Evolutionary conservation across 2,888 invertebrate species (phyloP).

Genomic region (Sminthurides aquaticus): DNA sequence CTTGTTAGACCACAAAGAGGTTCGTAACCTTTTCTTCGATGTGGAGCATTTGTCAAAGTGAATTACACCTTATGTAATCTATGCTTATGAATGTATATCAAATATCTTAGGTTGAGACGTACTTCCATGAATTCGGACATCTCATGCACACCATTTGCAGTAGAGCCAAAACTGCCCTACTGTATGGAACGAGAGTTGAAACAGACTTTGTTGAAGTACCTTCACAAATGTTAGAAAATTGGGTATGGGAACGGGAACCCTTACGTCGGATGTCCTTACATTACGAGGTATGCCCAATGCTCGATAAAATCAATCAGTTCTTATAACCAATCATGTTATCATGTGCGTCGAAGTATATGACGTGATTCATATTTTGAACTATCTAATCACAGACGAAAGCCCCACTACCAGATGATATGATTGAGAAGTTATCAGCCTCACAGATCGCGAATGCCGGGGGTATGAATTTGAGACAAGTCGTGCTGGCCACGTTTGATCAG

Average conservation of each 20-base stretch:
- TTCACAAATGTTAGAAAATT: slow-evolving; percentile 48
- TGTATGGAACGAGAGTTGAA: slow-evolving; percentile 50
- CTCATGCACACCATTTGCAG: slow-evolving; percentile 52
- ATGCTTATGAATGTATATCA: too few species aligned
- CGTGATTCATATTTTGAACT: too few species aligned
- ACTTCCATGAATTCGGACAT: slow-evolving; percentile 53
- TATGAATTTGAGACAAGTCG: slow-evolving; percentile 50
- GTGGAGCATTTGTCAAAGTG: too few species aligned
- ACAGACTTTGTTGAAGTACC: slow-evolving; percentile 49
- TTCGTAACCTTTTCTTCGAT: slow-evolving; percentile 38
- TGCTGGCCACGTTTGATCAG: slow-evolving; percentile 50
- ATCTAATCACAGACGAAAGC: slow-evolving; percentile 39
- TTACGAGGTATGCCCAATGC: slow-evolving; percentile 46
- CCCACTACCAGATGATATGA: slow-evolving; percentile 48
- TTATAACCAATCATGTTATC: too few species aligned
- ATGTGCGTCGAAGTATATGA: too few species aligned
- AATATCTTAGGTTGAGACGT: slow-evolving; percentile 47
- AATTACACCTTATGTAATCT: too few species aligned
- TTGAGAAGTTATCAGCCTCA: slow-evolving; percentile 48
- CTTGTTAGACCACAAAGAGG: slow-evolving; percentile 51
- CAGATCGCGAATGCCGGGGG: slow-evolving; percentile 50
- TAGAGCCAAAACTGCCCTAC: slow-evolving; percentile 47
- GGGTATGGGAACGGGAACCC: slow-evolving; percentile 51
- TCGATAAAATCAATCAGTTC: too few species aligned
- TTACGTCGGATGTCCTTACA: slow-evolving; percentile 49